Evolutionary conservation across 2,888 invertebrate species (phyloP).

Genomic region (Eristalis intricaria): DNA sequence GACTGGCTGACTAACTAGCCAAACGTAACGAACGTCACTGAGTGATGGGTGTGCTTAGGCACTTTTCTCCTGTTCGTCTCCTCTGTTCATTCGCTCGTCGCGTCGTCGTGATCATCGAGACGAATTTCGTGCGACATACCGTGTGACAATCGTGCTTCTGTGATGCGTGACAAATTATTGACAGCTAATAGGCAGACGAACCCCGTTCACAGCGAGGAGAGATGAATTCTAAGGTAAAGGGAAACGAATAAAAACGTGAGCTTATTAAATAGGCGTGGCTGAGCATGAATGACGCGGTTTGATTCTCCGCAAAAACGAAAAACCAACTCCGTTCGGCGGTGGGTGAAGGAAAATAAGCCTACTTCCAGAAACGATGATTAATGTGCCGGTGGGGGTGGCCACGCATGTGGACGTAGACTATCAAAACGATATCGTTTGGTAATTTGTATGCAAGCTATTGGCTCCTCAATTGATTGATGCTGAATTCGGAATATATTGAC

Average conservation of each 20-base stretch:
- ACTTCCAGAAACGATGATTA: conserved; percentile 40
- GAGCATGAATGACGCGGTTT: conserved; percentile 30
- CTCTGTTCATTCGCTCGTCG: conserved; percentile 3
- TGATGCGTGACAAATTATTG: conserved; percentile 67
- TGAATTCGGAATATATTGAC: conserved; percentile 47
- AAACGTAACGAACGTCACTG: conserved; percentile 45
- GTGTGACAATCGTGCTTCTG: conserved; percentile 53
- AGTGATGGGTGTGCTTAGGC: conserved; percentile 39
- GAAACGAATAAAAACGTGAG: conserved; percentile 34
- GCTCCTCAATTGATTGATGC: conserved; percentile 52
- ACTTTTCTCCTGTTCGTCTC: neutral
- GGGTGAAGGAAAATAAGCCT: neutral
- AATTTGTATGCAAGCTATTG: conserved; percentile 54
- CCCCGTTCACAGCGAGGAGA: neutral
- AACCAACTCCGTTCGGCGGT: neutral
- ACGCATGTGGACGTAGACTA: conserved; percentile 3
- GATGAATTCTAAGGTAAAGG: conserved; percentile 1
- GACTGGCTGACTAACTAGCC: conserved; percentile 53
- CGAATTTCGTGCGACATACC: conserved; percentile 49
- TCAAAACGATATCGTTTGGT: conserved; percentile 26
- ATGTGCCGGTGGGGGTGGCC: conserved; percentile 5
- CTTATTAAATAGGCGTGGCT: conserved; percentile 50
- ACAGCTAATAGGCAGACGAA: conserved; percentile 53
- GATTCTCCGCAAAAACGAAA: conserved; percentile 17
- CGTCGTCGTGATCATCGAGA: conserved; percentile 30